Evolutionary conservation across 2,113 vertebrate genomes (phyloP), one percentile per base, ranked within the genome.

Genomic region (Dissostichus mawsoni): DNA sequence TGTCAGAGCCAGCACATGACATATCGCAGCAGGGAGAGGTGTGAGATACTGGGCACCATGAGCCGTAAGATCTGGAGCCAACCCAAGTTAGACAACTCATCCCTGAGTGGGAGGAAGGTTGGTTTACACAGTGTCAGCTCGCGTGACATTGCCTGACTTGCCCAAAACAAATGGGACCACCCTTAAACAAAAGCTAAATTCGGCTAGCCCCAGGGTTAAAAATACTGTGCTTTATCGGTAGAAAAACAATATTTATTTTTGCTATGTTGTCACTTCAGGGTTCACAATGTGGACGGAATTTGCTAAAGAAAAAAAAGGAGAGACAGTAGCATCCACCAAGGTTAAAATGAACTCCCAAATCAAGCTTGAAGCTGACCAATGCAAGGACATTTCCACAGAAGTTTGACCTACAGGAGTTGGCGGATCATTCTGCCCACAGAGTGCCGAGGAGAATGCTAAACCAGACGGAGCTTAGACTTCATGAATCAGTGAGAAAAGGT

Each of bases 1-100:
- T 80, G 77, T 84, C 83, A 74, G 76, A 76, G 76, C 64, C 82
- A 80, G 80, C 44, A 73, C 69, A 80, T 88, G 89, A 89, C 81
- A 87, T 69, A 76, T 70, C 23, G 17, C 68, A 29, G 85, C 53
- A 67, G 80, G 70, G 51, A 83, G 68, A 81, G 70, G 65, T 79
- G 78, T 56, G 82, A 89, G 81, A 90, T 70, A 61, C 57, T 23
- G 77, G 57, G 72, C 63, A 65, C 44, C 14, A 53, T 76, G 69
- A 90, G 86, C 80, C 14, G 5, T 7, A 66, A 57, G 77, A 85
- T 69, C 67, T 69, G 87, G 76, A 76, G 78, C 13, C 68, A 69
- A 80, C 74, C 83, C 70, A 56, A 69, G 20, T 74, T 36, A 53
- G 86, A 88, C 57, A 56, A 45, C 68, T 84, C 59, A 45, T 69